Base-by-base conservation (phyloP, 2,113 vertebrate species). In the Dicerorhinus sumatrensis region DNA sequence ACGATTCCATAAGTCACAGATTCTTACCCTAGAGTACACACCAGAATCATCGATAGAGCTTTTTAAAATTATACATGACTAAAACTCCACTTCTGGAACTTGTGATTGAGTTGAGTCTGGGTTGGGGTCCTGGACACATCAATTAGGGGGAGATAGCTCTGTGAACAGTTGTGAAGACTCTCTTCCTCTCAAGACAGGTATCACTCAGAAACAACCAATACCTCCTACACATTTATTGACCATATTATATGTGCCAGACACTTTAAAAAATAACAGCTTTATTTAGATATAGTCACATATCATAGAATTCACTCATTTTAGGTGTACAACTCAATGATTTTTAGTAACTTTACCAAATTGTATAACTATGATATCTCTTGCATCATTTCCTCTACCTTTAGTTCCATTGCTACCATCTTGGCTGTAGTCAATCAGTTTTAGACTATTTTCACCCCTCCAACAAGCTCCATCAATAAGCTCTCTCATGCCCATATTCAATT, bases 1-100 rank as follows among this genome's bases (percentile, higher is more conserved):
- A 88, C 42, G 87, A 76, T 90, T 79, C 46, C 42, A 80, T 62
- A 94, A 89, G 63, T 94, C 58, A 96, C 33, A 95, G 77, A 91
- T 89, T 89, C 13, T 87, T 20, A 72, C 33, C 80, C 36, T 83
- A 36, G 23, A 60, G 23, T 86, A 2, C 23, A 96, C 39, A 89
- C 6, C 17, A 95, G 51, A 89, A 97, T 86, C 8, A 46, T 13
- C 42, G 16, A 69, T 9, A 87, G 25, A 79, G 11, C 6, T 70
- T 84, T 95, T 70, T 95, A 56, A 94, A 79, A 87, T 86, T 51
- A 90, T 60, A 87, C 21, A 79, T 69, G 29, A 89, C 56, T 91
- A 79, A 39, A 62, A 4, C 25, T 20, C 14, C 36, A 93, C 27
- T 48, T 42, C 36, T 65, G 36, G 58, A 84, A 48, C 62, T 87